A percentile compares a stretch with the other conserved stretches of the same genome.
phyloP scores from a whole-genome alignment of 2,888 invertebrate genomes.

The Drosophila ustulata region DNA sequence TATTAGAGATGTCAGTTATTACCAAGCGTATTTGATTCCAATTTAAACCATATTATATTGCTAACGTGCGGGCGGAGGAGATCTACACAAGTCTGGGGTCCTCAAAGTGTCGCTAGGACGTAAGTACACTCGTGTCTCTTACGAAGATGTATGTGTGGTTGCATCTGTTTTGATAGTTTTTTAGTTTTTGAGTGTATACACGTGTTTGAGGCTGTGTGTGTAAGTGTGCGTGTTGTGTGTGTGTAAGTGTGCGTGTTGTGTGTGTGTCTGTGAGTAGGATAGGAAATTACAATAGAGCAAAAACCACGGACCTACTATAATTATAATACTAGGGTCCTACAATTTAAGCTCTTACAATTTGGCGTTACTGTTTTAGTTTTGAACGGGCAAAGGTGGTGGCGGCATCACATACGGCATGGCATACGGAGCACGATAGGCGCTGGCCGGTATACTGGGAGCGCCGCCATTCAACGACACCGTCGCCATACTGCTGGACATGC shows the following conservation, averaged over 20 bases:
- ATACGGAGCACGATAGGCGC: conserved; percentile 76
- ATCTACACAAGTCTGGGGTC: conserved; percentile 63
- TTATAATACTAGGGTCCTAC: conserved; percentile 49
- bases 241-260: conserved; percentile 7
- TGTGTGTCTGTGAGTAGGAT: conserved; percentile 39
- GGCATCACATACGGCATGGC: conserved; percentile 83
- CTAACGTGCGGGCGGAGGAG: conserved; percentile 75
- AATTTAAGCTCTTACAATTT: conserved; percentile 59
- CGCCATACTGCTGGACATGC: conserved; percentile 70
- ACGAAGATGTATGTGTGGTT: conserved; percentile 24
- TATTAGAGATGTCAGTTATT: conserved; percentile 9
- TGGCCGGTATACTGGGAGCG: conserved; percentile 55
- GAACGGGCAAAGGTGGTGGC: conserved; percentile 84
- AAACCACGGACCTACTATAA: conserved; percentile 47
- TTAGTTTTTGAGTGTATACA: neutral
- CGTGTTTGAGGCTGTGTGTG: neutral
- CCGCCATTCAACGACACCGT: conserved; percentile 65
- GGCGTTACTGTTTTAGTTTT: conserved; percentile 78
- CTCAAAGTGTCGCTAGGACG: conserved; percentile 30
- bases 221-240: conserved; percentile 14
- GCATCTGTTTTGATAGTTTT: conserved; percentile 12
- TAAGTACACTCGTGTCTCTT: conserved; percentile 31
- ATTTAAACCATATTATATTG: conserved; percentile 77
- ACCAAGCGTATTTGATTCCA: conserved; percentile 77
- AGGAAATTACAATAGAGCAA: conserved; percentile 69